phyloP scores from a whole-genome alignment of 2,797 vertebrate genomes.

The Cercopithecus mitis region DNA sequence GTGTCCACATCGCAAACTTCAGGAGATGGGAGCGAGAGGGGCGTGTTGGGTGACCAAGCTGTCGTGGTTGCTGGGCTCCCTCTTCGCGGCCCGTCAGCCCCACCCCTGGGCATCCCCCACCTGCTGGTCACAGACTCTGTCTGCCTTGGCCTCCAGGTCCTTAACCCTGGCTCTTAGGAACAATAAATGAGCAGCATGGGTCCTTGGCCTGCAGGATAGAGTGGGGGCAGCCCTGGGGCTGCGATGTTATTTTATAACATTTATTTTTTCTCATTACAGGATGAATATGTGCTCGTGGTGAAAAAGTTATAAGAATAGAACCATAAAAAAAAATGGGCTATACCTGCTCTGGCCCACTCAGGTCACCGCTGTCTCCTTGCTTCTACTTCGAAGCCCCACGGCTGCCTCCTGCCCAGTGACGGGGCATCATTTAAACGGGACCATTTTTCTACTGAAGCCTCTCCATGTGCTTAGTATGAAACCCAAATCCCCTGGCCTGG shows the following conservation, averaged over 20 bases:
- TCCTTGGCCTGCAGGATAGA: fast-evolving
- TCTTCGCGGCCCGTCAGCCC: neutral
- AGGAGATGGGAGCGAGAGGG: neutral
- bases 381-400: neutral
- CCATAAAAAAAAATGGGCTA: neutral
- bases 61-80: no score
- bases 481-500: neutral
- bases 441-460: neutral
- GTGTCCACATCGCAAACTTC: neutral
- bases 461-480: neutral
- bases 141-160: neutral
- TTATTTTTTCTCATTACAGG: neutral
- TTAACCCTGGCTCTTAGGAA: neutral
- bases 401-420: neutral
- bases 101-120: no score
- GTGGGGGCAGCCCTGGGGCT: no score
- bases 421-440: neutral
- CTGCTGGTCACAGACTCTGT: neutral
- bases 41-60: neutral
- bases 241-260: neutral
- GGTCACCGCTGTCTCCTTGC: neutral
- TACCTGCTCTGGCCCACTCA: neutral
- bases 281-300: neutral
- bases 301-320: neutral
- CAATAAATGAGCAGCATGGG: neutral